A percentile compares a stretch with the other conserved stretches of the same genome.
phyloP scores from a whole-genome alignment of 2,113 vertebrate genomes.

The Chloropsis hardwickii region DNA sequence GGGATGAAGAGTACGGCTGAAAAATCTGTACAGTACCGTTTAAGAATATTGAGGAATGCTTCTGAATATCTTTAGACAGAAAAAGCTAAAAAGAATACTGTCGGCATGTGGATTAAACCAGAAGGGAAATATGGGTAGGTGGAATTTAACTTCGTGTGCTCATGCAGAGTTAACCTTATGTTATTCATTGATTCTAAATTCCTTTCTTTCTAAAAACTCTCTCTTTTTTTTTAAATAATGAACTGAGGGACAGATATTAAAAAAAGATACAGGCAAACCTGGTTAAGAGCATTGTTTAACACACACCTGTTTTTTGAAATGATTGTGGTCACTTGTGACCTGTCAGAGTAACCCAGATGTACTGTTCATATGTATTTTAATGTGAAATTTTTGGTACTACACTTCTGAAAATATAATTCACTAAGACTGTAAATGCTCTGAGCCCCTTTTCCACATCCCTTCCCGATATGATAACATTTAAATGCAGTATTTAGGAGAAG shows the following conservation, averaged over 20 bases:
- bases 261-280: not conserved
- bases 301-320: not conserved
- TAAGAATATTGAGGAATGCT: not conserved
- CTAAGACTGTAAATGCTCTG: not conserved
- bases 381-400: not conserved
- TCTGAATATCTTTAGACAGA: not conserved
- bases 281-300: not conserved
- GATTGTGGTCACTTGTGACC: not conserved
- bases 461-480: not conserved
- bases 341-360: not conserved
- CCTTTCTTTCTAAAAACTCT: not conserved
- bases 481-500: not conserved
- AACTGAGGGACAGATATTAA: not conserved
- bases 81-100: not conserved
- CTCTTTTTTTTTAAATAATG: not conserved
- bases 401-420: not conserved
- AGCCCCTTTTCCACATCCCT: rapidly evolving
- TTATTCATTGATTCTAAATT: not conserved
- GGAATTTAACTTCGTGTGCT: not conserved
- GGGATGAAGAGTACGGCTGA: not conserved
- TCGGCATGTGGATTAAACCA: not conserved
- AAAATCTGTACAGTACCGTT: not conserved
- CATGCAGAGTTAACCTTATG: not conserved
- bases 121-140: not conserved
- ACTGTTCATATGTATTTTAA: not conserved